Evolutionary conservation across 2,888 invertebrate genomes (phyloP), one percentile per base, ranked within the genome.

Genomic region (Torymus auratus): DNA sequence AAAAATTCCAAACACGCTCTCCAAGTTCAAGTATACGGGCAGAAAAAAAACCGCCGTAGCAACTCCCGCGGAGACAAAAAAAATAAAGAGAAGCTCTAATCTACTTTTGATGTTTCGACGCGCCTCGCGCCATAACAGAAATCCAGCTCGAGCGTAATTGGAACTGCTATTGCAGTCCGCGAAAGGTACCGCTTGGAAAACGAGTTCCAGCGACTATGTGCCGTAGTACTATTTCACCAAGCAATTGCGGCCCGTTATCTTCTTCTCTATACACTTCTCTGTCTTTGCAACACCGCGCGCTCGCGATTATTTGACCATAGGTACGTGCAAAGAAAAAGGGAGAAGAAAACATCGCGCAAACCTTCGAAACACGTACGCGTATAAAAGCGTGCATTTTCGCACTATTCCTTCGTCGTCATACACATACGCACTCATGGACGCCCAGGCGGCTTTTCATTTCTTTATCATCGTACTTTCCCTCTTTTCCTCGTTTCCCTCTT

Each of bases 391-490:
- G 20, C 72, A 28, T 55, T 72, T 72, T 61, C 55, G 41, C 41
- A 41, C 41, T 41, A 41, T 28, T 55, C 52, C 28, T 72, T 28
- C 62, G 10, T 28, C 5, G 60, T 10, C 50, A 14, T 62, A 61
- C 4, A 11, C 53, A 41, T 7, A 10, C 28, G 28, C 28, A 28
- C 5, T 28, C 28, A 3, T 2, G 28, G 28, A 5, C 28, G 5
- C 5, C 28, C 28, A 5, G 13, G 58, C 28, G 15, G 60, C 75
- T 75, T 75, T 75, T 75, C 68, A 75, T 75, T 61, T 68, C 75
- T 75, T 68, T 68, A 75, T 68, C 68, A 61, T 75, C 68, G 75
- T 61, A 53, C 68, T 75, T 75, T 68, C 52, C 28, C 61, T 52
- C 67, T 20, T 62, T 23, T 72, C 61, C 52, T 62, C 61, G 20